Evolutionary conservation across 2,797 vertebrate genomes (phyloP).

Genomic region (Betta splendens): DNA sequence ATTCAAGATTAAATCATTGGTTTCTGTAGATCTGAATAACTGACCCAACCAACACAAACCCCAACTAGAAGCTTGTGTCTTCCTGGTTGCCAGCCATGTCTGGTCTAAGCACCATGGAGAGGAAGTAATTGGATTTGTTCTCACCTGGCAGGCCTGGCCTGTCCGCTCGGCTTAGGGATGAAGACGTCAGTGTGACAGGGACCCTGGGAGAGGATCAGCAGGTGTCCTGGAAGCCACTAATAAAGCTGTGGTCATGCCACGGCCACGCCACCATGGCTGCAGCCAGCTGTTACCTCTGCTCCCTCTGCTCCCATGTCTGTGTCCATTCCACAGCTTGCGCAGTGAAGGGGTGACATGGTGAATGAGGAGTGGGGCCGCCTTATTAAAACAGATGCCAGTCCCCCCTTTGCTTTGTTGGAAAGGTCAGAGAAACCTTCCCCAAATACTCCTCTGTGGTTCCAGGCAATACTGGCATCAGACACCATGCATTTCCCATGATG

Average conservation of each 20-base stretch:
- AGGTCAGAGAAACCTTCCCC: conserved; percentile 60
- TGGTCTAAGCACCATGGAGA: conserved; percentile 88
- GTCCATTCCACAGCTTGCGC: conserved; percentile 48
- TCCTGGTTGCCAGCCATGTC: conserved; percentile 73
- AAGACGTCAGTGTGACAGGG: conserved; percentile 99
- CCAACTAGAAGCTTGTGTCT: no score
- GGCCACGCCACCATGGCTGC: conserved; percentile 80
- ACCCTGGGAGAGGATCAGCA: conserved; percentile 97
- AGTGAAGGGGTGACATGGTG: conserved; percentile 9
- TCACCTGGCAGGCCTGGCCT: conserved; percentile 97
- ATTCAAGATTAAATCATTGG: no score
- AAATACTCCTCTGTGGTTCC: conserved; percentile 49
- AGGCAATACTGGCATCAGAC: conserved; percentile 57
- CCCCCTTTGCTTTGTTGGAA: conserved; percentile 43
- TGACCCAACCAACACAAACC: no score
- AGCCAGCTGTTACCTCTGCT: conserved; percentile 90
- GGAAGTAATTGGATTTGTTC: conserved; percentile 99
- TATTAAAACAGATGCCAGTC: conserved; percentile 69
- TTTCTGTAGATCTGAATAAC: no score
- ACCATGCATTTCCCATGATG: conserved; percentile 50
- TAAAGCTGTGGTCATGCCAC: conserved; percentile 86
- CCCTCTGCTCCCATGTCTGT: conserved; percentile 43
- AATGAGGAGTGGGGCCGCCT: conserved; percentile 55
- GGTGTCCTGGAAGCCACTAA: conserved; percentile 92
- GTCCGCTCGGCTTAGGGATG: conserved; percentile 99